Percentiles rank a stretch among this genome's conserved stretches.
These are phyloP conservation scores for Zaprionus nigranus DNA, from an alignment of 1,140 invertebrate genomes.

Conservation along the genomic window DNA sequence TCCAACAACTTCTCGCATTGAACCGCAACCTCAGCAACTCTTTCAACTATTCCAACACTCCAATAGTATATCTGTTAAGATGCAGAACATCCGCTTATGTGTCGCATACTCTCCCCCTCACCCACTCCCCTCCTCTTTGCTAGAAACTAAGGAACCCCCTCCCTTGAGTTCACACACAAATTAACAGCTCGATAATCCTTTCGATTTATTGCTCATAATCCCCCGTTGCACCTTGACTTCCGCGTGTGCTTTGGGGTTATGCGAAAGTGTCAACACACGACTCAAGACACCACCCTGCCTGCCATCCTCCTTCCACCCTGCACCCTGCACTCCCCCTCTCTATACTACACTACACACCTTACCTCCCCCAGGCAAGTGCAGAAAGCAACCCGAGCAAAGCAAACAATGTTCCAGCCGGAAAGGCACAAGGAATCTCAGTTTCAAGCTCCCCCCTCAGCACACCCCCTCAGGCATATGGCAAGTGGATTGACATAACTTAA, in stretches of 20 bases:
- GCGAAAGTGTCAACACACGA: background rate
- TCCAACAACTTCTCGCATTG: too few relatives aligned
- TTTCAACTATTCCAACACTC: too few relatives aligned
- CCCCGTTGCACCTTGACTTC: background rate
- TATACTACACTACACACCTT: too few relatives aligned
- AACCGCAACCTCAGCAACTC: too few relatives aligned
- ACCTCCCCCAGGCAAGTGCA: background rate
- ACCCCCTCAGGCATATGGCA: slow-evolving; percentile 45
- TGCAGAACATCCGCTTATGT: too few relatives aligned
- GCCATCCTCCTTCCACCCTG: background rate
- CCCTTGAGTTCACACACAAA: background rate
- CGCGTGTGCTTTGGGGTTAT: background rate
- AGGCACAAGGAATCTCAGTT: background rate
- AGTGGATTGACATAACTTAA: slow-evolving; percentile 65
- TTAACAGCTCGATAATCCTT: slow-evolving; percentile 4
- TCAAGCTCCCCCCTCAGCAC: background rate
- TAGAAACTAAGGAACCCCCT: background rate
- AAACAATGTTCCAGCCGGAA: background rate
- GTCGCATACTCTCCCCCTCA: too few relatives aligned
- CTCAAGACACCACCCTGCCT: slow-evolving; percentile 1
- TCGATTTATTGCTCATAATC: slow-evolving; percentile 9
- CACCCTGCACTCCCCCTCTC: background rate
- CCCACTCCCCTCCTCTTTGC: too few relatives aligned
- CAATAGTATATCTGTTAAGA: too few relatives aligned
- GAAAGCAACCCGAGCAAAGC: background rate